phyloP scores from a whole-genome alignment of 2,113 vertebrate species.

The Anoplopoma fimbria region DNA sequence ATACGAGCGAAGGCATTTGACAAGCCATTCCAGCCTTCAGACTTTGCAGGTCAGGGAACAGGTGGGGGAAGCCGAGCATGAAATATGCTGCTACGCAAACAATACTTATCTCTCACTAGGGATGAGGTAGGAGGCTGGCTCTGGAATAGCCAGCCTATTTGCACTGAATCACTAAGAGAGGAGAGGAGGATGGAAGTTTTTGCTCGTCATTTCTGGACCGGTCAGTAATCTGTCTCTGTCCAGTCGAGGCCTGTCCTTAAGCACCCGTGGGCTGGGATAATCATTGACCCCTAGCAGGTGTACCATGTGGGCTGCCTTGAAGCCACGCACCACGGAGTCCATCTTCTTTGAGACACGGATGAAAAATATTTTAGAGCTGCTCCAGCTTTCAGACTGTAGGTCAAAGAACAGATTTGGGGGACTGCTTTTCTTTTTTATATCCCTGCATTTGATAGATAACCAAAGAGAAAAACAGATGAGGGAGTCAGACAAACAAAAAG shows the following conservation, averaged over 20 bases:
- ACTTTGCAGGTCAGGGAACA: slow-evolving; percentile 76
- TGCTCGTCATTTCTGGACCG: slow-evolving; percentile 44
- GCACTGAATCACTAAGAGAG: slow-evolving; percentile 64
- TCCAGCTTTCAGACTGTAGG: slow-evolving; percentile 50
- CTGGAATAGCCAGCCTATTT: slow-evolving; percentile 62
- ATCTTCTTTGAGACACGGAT: slow-evolving; percentile 47
- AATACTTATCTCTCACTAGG: slow-evolving; percentile 77
- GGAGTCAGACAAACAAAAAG: slow-evolving; percentile 32
- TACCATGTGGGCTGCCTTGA: slow-evolving; percentile 39
- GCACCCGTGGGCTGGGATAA: slow-evolving; percentile 48
- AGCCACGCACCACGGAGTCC: slow-evolving; percentile 49
- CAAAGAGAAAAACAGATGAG: slow-evolving; percentile 44
- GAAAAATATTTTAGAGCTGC: slow-evolving; percentile 52
- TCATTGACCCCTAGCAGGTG: slow-evolving; percentile 65
- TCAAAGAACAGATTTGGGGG: slow-evolving; percentile 67
- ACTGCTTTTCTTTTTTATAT: slow-evolving; percentile 46
- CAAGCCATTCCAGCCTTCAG: slow-evolving; percentile 69
- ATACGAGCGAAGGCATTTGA: slow-evolving; percentile 56
- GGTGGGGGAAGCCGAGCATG: slow-evolving; percentile 79
- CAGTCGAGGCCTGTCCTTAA: slow-evolving; percentile 35
- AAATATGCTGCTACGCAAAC: slow-evolving; percentile 81
- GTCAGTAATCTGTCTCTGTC: slow-evolving; percentile 56
- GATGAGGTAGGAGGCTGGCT: slow-evolving; percentile 66
- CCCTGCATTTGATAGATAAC: slow-evolving; percentile 53
- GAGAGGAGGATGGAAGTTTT: slow-evolving; percentile 44